Conservation (phyloP, 2,113 vertebrate genomes). For the Fregata magnificens region DNA sequence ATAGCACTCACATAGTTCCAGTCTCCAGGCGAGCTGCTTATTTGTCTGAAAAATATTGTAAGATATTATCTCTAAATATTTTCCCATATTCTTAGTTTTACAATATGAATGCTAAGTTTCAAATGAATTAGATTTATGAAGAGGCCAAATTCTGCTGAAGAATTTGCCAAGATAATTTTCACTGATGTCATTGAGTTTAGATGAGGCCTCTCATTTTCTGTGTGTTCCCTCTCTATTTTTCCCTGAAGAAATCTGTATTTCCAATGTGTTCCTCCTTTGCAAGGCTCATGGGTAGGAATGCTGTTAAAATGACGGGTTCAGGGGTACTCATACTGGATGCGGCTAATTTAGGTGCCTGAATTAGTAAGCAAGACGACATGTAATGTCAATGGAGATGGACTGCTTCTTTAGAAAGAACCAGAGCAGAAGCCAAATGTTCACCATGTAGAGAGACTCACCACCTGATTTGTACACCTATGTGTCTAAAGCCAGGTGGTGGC, state of each 20-base stretch:
- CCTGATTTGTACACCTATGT: not conserved
- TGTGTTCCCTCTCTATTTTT: not conserved
- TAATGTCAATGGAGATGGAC: not conserved
- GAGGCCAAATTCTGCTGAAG: not conserved
- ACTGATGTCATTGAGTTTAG: not conserved
- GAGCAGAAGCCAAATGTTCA: not conserved
- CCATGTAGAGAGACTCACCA: not conserved
- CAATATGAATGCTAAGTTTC: not conserved
- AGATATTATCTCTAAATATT: not conserved
- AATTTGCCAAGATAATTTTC: not conserved
- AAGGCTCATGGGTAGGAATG: not conserved
- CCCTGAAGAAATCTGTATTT: not conserved
- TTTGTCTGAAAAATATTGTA: not conserved
- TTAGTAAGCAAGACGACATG: rapidly evolving
- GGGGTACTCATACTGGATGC: not conserved
- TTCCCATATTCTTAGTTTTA: not conserved
- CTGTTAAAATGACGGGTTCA: not conserved
- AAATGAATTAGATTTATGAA: not conserved
- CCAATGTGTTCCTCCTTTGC: not conserved
- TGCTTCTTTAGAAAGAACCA: not conserved
- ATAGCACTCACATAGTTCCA: not conserved
- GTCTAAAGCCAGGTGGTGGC: not conserved
- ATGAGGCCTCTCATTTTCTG: not conserved
- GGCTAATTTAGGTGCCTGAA: not conserved
- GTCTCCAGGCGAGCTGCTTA: not conserved